A percentile compares a stretch with the other conserved stretches of the same genome.
phyloP scores from a whole-genome alignment of 2,888 invertebrate species.

The Suillia variegata region DNA sequence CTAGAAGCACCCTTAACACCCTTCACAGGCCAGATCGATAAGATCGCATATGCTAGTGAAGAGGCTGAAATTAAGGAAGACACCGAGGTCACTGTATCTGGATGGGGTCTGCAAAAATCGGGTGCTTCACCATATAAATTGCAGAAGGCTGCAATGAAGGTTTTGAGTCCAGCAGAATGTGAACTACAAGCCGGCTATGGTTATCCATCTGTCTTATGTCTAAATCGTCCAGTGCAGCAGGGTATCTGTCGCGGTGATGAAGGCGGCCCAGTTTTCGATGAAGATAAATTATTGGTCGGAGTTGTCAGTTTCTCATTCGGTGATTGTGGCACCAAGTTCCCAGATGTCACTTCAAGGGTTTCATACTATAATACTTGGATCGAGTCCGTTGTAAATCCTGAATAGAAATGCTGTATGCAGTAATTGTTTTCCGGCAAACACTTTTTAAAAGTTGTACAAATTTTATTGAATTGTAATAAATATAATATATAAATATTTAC shows the following conservation, averaged over 20 bases:
- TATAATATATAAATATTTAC: too few species aligned
- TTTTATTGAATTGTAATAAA: too few species aligned
- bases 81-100: constrained; percentile 43
- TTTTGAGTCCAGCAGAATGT: constrained; percentile 38
- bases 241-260: constrained; percentile 55
- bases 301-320: constrained; percentile 48
- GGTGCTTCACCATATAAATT: constrained; percentile 42
- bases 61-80: constrained; percentile 30
- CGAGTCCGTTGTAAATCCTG: too few species aligned
- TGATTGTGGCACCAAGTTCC: constrained; percentile 48
- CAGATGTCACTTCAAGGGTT: constrained; percentile 49
- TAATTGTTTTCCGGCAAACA: too few species aligned
- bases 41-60: constrained; percentile 35
- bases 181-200: constrained; percentile 46
- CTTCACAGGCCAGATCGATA: constrained; percentile 34
- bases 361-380: constrained; percentile 49
- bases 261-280: constrained; percentile 49
- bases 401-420: too few species aligned
- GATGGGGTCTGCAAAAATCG: constrained; percentile 48
- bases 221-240: constrained; percentile 39
- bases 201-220: constrained; percentile 44
- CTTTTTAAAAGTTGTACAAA: too few species aligned
- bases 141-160: constrained; percentile 44
- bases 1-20: constrained; percentile 34
- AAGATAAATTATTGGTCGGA: constrained; percentile 40